Evolutionary conservation across 53 echinoderm and acorn worm genomes (phyloP), one percentile per base, ranked within the genome.

Genomic region (Astropecten irregularis): DNA sequence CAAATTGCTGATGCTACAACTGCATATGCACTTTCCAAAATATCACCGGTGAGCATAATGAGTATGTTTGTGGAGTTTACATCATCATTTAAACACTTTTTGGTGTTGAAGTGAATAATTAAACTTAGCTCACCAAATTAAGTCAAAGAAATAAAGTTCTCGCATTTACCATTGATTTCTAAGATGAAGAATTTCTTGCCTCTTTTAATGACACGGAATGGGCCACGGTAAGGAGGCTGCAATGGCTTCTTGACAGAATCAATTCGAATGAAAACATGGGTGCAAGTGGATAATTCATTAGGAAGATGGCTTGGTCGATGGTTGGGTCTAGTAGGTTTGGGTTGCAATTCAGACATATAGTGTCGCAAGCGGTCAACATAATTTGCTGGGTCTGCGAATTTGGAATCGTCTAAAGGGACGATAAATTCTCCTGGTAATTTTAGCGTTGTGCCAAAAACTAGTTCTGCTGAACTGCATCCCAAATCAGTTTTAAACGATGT

Each of bases 201-300:
- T 30, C 71, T 49, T 37, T 73, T 51, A 16, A 88, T 15, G 19
- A 92, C 88, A 42, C 20, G 39, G 32, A 76, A 92, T 28, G 85
- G 92, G 19, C 92, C 92, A 32, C 38, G 47, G 29, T 88, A 88
- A 2, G 88, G 92, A 33, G 88, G 81, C 71, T 92, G 92, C 18
- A 92, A 38, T 1, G 88, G 82, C 49, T 35, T 69, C 15, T 28
- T 49, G 19, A 92, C 92, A 5, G 69, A 40, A 32, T 90, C 91
- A 31, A 25, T 28, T 20, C 88, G 84, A 3, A 88, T 32, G 39
- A 74, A 91, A 48, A 91, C 84, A 35, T 91, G 92, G 2, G 73
- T 63, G 35, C 88, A 88, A 6, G 35, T 68, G 46, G 59, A 9
- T 2, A 92, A 32, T 20, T 84, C 85, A 10, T 49, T 51, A 29